Percentiles rank a stretch among this genome's conserved stretches.
Evolutionary conservation across 2,888 invertebrate genomes (phyloP).

Genomic region (Andrena bucephala): DNA sequence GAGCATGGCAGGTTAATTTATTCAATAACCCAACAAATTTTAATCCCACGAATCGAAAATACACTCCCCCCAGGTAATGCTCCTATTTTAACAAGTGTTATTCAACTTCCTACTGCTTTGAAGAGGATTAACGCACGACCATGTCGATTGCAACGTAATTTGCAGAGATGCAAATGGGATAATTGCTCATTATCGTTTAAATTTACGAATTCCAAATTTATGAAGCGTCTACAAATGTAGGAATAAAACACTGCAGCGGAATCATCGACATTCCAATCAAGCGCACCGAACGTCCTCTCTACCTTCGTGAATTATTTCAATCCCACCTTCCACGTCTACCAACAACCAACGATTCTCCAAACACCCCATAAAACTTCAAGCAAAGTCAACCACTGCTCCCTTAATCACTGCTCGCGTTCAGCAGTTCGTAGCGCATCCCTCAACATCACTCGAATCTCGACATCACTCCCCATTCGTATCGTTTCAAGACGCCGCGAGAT

Average conservation of each 20-base stretch:
- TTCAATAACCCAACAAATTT: too few species aligned
- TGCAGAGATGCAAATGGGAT: neutral
- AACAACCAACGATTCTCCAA: neutral
- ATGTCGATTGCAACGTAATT: neutral
- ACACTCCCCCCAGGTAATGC: neutral
- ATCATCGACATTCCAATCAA: neutral
- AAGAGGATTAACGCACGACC: neutral
- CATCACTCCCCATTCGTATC: neutral
- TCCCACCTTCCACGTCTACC: neutral
- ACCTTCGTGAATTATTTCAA: neutral
- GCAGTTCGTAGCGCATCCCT: neutral
- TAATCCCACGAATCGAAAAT: neutral
- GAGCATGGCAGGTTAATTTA: too few species aligned
- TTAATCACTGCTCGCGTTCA: neutral
- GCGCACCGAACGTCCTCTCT: neutral
- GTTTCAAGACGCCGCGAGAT: constrained; percentile 11
- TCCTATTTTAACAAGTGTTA: neutral
- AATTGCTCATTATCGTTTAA: neutral
- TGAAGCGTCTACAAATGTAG: neutral
- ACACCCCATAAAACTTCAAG: neutral
- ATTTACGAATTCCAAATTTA: neutral
- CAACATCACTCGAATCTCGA: constrained; percentile 20
- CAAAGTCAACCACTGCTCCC: neutral
- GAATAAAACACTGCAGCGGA: neutral
- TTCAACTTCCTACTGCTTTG: neutral